Conservation (phyloP, 2,888 invertebrate species). For the Acleris sparsana region DNA sequence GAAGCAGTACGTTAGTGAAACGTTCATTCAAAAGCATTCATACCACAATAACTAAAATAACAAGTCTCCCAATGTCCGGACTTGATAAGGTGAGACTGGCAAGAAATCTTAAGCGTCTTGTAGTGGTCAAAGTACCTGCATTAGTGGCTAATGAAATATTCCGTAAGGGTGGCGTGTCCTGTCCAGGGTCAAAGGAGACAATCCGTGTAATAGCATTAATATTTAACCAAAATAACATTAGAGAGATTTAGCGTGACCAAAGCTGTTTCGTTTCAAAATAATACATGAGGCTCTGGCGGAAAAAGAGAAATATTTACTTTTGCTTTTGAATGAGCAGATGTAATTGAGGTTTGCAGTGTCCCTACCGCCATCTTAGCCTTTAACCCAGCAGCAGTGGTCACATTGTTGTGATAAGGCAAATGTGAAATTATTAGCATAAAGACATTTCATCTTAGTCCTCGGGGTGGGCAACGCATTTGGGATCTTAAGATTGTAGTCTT, state of each 20-base stretch:
- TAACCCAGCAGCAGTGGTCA: too few relatives aligned
- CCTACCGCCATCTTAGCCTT: too few relatives aligned
- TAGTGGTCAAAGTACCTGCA: not conserved
- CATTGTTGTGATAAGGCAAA: too few relatives aligned
- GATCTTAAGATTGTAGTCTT: too few relatives aligned
- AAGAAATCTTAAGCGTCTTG: not conserved
- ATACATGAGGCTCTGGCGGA: too few relatives aligned
- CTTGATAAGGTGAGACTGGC: not conserved
- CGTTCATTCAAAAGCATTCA: not conserved
- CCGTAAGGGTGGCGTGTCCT: not conserved
- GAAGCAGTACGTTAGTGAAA: not conserved
- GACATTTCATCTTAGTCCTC: too few relatives aligned
- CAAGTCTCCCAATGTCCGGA: not conserved
- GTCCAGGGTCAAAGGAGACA: conserved; percentile 7
- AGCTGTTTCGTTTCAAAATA: too few relatives aligned
- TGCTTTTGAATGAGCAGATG: too few relatives aligned
- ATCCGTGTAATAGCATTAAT: conserved; percentile 11
- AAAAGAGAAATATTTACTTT: too few relatives aligned
- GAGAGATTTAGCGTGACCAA: conserved; percentile 3
- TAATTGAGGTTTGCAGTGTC: too few relatives aligned
- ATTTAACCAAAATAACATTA: not conserved
- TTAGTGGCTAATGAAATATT: conserved; percentile 24
- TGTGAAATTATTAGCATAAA: too few relatives aligned
- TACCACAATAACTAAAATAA: not conserved
- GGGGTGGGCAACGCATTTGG: too few relatives aligned